These are phyloP conservation scores for Phorcus lineatus DNA, from an alignment of 2,888 invertebrate genomes.

Conservation along the genomic window DNA sequence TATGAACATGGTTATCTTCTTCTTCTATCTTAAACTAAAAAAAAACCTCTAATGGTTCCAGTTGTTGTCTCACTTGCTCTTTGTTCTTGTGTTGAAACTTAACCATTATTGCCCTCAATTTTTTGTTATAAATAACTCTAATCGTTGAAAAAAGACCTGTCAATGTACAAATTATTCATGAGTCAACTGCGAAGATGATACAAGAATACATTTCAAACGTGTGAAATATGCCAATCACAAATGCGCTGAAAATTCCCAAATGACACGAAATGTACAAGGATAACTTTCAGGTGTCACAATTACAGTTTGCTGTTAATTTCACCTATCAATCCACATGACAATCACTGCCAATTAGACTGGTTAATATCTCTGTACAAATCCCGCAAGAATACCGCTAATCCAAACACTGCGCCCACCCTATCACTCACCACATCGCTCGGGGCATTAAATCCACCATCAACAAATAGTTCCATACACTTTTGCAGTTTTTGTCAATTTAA, in stretches of 20 bases:
- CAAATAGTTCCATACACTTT: not conserved
- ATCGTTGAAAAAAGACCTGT: too few relatives aligned
- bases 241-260: not conserved
- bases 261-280: not conserved
- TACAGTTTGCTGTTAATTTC: constrained; percentile 13
- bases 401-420: not conserved
- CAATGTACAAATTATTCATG: too few relatives aligned
- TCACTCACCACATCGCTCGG: not conserved
- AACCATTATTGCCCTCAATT: too few relatives aligned
- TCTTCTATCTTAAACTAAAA: too few relatives aligned
- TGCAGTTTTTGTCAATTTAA: constrained; percentile 7
- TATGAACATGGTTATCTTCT: too few relatives aligned
- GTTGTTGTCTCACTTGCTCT: too few relatives aligned
- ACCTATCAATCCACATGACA: constrained; percentile 22
- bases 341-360: constrained; percentile 15
- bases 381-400: constrained; percentile 18
- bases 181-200: too few relatives aligned
- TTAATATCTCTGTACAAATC: constrained; percentile 10
- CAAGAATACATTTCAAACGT: too few relatives aligned
- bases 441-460: not conserved
- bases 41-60: too few relatives aligned
- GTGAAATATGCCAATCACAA: too few relatives aligned
- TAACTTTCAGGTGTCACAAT: constrained; percentile 14
- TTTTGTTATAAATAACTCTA: too few relatives aligned
- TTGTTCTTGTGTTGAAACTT: too few relatives aligned